Percentiles rank a stretch among this genome's conserved stretches.
These are phyloP conservation scores for Amphilophus citrinellus DNA, from an alignment of 2,113 vertebrate species.

Conservation along the genomic window DNA sequence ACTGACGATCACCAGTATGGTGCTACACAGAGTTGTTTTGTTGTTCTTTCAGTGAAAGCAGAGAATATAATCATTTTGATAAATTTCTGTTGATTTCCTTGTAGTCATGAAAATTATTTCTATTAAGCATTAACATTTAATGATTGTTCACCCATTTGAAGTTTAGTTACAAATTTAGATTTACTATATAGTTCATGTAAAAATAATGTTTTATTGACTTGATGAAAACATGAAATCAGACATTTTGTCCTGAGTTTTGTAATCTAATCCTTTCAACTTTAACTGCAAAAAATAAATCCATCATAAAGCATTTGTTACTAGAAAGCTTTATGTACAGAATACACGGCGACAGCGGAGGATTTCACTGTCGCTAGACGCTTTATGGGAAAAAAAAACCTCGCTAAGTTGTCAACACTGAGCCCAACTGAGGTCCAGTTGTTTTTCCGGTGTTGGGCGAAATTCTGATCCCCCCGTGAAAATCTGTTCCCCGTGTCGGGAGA, in stretches of 20 bases:
- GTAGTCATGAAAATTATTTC: not conserved
- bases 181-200: not conserved
- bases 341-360: too few species aligned
- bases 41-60: not conserved
- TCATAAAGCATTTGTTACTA: not conserved
- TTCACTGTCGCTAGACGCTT: too few species aligned
- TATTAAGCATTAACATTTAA: not conserved
- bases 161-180: not conserved
- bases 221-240: not conserved
- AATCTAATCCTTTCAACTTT: not conserved
- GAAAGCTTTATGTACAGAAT: too few species aligned
- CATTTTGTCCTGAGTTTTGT: not conserved
- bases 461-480: too few species aligned
- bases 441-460: too few species aligned
- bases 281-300: too few species aligned
- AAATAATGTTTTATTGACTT: not conserved
- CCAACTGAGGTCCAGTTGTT: too few species aligned
- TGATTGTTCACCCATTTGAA: not conserved
- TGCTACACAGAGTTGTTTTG: not conserved
- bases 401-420: too few species aligned
- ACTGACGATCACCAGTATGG: not conserved
- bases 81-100: fast-evolving
- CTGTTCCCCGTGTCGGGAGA: too few species aligned
- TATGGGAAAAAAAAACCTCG: too few species aligned
- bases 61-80: not conserved